Evolutionary conservation across 2,888 invertebrate genomes (phyloP), one percentile per base, ranked within the genome.

Genomic region (Laothoe populi): DNA sequence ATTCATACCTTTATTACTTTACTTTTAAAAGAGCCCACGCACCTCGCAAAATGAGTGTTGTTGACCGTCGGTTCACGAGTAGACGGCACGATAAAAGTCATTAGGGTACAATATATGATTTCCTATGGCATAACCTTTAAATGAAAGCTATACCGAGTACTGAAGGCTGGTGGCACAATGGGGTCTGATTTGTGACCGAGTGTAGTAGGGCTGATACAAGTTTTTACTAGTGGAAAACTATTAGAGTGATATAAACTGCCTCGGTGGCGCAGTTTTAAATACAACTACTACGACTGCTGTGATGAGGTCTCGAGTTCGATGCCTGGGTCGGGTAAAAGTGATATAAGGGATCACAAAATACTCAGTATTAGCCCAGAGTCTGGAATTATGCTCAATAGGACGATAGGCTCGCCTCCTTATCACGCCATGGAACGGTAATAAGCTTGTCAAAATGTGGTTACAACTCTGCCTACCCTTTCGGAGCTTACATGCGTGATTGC

Each of bases 101-200:
- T 53, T 35, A 53, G 35, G 53, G 35, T 19, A 35, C 53, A 35
- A 53, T 35, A 53, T 53, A 53, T 53, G 53, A 53, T 53, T 53
- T 53, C 53, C 53, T 53, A 53, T 53, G 5, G 35, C 53, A 53
- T 53, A 53, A 35, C 53, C 53, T 53, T 53, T 53, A 53, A 53
- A 53, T 53, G 53, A 53, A 53, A 53, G 35, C 53, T 19, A 53
- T 53, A 35, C 19, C 53, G 53, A 53, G 24, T 16, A 19, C 19
- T 31, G 35, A 53, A 35, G 53, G 53, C 53, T 35, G 35, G 31
- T 53, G 46, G 35, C 45, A 64, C 64, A 64, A 60, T 62, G 46
- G 60, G 16, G 57, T 19, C 60, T 64, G 64, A 64, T 64, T 64
- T 64, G 62, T 64, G 62, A 53, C 35, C 62, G 19, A 49, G 23